Base-by-base conservation (phyloP, 2,797 vertebrate species). In the Peromyscus melanophrys region DNA sequence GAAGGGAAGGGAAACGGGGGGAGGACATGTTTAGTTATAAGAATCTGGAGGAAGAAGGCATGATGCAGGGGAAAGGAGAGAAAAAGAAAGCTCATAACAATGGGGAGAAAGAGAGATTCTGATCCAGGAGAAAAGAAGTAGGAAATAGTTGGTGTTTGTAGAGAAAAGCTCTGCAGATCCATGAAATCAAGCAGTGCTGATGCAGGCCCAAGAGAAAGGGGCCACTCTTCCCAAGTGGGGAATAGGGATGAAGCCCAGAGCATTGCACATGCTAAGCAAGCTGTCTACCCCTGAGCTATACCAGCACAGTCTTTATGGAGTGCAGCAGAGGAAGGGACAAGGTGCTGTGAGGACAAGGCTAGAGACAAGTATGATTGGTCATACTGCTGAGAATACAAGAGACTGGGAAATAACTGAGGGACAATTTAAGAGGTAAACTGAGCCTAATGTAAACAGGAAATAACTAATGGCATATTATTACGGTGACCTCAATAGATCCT, bases 1-100 rank as follows among this genome's bases (percentile, higher is more conserved):
- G n/a, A 94, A 84, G 57, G 14, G 76, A 29, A 95, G 40, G n/a
- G 63, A 80, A 27, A 85, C 43, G 1, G 80, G 57, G 96, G 92
- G 49, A 77, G 8, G 31, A 65, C 43, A 7, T 34, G 81, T 31
- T 61, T 92, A 29, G 75, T 65, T n/a, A 73, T 1, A 77, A n/a
- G 55, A 87, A 94, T 91, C 31, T 27, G 27, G 82, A 71, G 40
- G 5, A 27, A 46, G 88, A 77, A 9, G 8, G 49, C 2, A 92
- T 85, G 31, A 17, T 67, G 27, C 13, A 61, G 49, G 40, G 31
- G 84, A 89, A 94, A 6, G 21, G 27, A 7, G 43, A 65, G 34
- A 71, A 55, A 78, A n/a, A 57, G 49, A 69, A 23, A 27, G 46
- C 23, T 43, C 8, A 52, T 16, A 46, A 57, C 12, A 71, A 34